Percentiles rank a stretch among this genome's conserved stretches.
These are phyloP conservation scores for Protobothrops flavoviridis DNA, from an alignment of 2,113 vertebrate genomes.

Conservation along the genomic window DNA sequence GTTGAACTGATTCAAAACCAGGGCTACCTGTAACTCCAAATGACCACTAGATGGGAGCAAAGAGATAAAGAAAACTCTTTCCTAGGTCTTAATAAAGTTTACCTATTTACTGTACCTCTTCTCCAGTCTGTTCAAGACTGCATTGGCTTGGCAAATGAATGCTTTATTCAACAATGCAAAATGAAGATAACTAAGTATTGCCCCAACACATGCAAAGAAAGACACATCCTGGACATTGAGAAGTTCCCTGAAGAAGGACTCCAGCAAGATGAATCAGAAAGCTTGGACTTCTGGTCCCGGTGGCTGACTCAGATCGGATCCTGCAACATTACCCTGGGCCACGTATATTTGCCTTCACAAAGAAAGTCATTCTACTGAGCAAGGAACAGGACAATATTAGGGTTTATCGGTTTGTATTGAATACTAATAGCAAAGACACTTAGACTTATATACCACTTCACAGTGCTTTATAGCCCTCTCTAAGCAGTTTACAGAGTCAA, in stretches of 20 bases:
- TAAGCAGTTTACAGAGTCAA: no score
- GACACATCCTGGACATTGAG: not conserved
- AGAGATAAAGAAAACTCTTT: not conserved
- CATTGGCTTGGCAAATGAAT: not conserved
- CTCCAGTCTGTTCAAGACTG: not conserved
- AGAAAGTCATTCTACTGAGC: not conserved
- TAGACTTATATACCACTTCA: no score
- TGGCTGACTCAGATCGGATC: not conserved
- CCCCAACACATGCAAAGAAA: not conserved
- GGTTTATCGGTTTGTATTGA: not conserved
- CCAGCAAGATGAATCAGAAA: not conserved
- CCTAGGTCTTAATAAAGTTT: not conserved
- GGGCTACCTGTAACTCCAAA: not conserved
- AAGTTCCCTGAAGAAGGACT: not conserved
- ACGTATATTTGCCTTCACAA: not conserved
- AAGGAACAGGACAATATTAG: not conserved
- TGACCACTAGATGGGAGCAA: not conserved
- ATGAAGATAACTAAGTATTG: slow-evolving; percentile 51
- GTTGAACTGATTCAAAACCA: not conserved
- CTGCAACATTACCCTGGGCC: not conserved
- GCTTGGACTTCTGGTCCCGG: not conserved
- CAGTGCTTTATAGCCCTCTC: no score
- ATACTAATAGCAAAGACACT: not conserved
- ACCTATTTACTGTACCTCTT: not conserved
- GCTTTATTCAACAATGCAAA: slow-evolving; percentile 2